Conservation (phyloP, 2,797 vertebrate species). For the Acanthurus tractus region DNA sequence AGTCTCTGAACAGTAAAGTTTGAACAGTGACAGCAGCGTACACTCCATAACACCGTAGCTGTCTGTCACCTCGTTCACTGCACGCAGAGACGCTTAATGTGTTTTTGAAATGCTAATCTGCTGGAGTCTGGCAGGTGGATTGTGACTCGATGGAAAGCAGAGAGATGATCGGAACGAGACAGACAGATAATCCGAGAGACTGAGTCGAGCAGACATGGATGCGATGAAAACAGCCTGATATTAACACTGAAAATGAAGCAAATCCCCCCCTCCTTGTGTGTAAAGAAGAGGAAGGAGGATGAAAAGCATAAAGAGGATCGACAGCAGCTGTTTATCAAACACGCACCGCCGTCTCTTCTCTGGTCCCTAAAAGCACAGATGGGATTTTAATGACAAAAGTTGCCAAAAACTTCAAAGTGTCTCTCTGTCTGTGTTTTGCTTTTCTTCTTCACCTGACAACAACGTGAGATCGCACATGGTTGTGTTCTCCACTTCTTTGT, state of each 20-base stretch:
- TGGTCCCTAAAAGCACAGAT: no score
- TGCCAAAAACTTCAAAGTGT: conserved; percentile 51
- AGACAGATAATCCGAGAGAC: conserved; percentile 31
- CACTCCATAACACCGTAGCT: background rate
- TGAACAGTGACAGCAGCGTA: conserved; percentile 38
- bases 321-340: conserved; percentile 57
- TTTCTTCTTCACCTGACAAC: background rate
- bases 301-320: conserved; percentile 16
- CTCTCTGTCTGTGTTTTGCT: conserved; percentile 33
- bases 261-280: conserved; percentile 2
- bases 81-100: conserved; percentile 38
- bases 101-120: conserved; percentile 55
- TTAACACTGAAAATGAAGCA: conserved; percentile 38
- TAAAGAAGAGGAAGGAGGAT: conserved; percentile 20
- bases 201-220: conserved; percentile 11
- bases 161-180: no score
- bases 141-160: conserved; percentile 23
- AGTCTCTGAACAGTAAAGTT: conserved; percentile 37
- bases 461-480: background rate
- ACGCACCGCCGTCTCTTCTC: background rate
- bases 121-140: conserved; percentile 53
- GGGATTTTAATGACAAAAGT: conserved; percentile 67
- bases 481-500: conserved; percentile 3
- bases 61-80: conserved; percentile 47
- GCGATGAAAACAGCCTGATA: conserved; percentile 25